These are phyloP conservation scores for Podabrus alpinus DNA, from an alignment of 2,888 invertebrate genomes.

Conservation along the genomic window DNA sequence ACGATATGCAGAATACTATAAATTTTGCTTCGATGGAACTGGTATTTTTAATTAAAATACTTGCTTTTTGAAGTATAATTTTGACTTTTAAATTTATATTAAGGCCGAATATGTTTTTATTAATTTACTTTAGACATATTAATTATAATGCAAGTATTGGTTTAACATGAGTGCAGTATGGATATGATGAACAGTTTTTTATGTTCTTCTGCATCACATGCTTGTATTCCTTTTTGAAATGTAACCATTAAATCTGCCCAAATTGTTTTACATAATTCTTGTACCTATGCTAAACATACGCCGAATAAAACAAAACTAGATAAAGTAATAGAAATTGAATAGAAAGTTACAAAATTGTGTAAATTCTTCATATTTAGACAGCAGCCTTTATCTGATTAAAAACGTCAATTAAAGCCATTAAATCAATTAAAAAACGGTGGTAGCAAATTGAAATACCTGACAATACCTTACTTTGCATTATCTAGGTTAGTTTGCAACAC, in stretches of 20 bases:
- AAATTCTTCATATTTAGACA: background rate
- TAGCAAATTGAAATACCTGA: background rate
- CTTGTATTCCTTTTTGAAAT: background rate
- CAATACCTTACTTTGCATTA: background rate
- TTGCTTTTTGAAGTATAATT: background rate
- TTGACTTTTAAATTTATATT: conserved; percentile 1
- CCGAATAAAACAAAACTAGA: background rate
- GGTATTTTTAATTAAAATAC: conserved; percentile 19
- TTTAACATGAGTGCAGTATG: background rate
- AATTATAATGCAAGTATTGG: background rate
- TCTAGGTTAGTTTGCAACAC: conserved; percentile 3
- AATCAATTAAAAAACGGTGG: background rate
- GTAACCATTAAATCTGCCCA: background rate
- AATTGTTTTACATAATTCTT: no score
- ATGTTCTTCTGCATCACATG: background rate
- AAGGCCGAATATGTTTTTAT: background rate
- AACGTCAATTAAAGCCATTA: background rate
- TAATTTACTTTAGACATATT: conserved; percentile 1
- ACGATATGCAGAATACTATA: conserved; percentile 14
- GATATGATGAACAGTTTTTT: background rate
- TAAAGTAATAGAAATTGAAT: background rate
- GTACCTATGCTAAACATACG: no score
- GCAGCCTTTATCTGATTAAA: background rate
- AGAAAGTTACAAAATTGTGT: background rate
- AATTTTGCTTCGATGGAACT: conserved; percentile 11